Evolutionary conservation across 2,113 vertebrate species (phyloP).

Genomic region (Lepus americanus): DNA sequence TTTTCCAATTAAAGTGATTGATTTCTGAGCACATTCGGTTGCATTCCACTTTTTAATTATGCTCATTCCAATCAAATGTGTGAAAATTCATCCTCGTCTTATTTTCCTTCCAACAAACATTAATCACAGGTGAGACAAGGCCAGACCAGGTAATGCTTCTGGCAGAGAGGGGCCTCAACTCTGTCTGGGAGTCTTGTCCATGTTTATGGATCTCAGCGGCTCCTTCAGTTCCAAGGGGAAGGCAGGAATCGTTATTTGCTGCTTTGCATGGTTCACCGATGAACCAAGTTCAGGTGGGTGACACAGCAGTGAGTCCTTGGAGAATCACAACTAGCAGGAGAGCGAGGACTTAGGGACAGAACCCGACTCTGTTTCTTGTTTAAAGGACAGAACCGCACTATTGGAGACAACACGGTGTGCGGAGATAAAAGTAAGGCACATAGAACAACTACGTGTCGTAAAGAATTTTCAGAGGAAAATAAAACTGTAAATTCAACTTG

Average conservation of each 20-base stretch:
- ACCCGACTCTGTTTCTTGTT: neutral
- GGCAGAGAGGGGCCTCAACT: slow-evolving; percentile 65
- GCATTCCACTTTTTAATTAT: slow-evolving; percentile 85
- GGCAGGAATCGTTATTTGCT: slow-evolving; percentile 39
- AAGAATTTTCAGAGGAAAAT: slow-evolving; percentile 15
- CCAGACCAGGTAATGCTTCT: slow-evolving; percentile 64
- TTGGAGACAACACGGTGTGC: neutral
- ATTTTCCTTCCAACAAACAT: slow-evolving; percentile 79
- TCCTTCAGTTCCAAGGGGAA: slow-evolving; percentile 4
- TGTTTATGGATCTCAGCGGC: slow-evolving; percentile 21
- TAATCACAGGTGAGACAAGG: slow-evolving; percentile 65
- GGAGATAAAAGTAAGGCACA: neutral
- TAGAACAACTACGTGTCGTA: neutral
- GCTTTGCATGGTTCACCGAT: neutral
- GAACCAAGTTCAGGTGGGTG: neutral
- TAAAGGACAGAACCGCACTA: neutral
- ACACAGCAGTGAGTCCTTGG: neutral
- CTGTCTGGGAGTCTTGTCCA: neutral
- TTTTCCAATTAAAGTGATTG: slow-evolving; percentile 87
- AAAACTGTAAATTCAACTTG: neutral
- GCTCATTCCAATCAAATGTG: slow-evolving; percentile 78
- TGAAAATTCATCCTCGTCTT: slow-evolving; percentile 78
- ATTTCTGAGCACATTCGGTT: slow-evolving; percentile 83
- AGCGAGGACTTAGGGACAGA: neutral
- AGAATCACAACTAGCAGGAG: neutral